Evolutionary conservation across 2,113 vertebrate genomes (phyloP).

Genomic region (Mastomys coucha): DNA sequence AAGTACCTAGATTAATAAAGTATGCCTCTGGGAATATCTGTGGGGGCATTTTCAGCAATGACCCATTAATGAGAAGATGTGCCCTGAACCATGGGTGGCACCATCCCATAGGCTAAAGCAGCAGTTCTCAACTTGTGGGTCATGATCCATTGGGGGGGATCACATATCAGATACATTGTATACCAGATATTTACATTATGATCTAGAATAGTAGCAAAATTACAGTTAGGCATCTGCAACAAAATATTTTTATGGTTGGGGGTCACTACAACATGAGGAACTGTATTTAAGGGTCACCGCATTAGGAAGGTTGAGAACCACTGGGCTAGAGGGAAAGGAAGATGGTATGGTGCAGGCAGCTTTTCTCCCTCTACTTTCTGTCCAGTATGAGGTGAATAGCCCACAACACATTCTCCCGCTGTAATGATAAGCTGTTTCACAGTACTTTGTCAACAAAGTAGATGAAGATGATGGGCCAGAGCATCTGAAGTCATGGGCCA

Average conservation of each 20-base stretch:
- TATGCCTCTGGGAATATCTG: not conserved
- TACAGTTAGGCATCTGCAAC: not conserved
- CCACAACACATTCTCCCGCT: not conserved
- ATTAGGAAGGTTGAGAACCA: not conserved
- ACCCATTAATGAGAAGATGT: not conserved
- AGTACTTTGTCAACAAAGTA: too few relatives aligned
- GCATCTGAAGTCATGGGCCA: not conserved
- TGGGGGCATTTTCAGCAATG: not conserved
- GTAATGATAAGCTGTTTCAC: not conserved
- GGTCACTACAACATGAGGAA: not conserved
- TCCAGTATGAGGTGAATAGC: not conserved
- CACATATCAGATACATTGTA: not conserved
- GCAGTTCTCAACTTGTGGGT: not conserved
- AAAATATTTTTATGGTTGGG: not conserved
- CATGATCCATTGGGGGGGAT: too few relatives aligned
- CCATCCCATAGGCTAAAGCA: not conserved
- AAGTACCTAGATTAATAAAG: not conserved
- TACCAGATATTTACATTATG: not conserved
- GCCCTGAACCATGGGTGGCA: not conserved
- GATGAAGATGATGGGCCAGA: not conserved
- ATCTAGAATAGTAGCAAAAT: not conserved
- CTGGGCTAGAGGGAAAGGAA: not conserved
- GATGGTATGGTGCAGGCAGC: rapidly evolving
- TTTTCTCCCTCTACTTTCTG: not conserved
- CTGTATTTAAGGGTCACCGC: not conserved